phyloP scores from a whole-genome alignment of 2,113 vertebrate species.

The Psilopogon haemacephalus region DNA sequence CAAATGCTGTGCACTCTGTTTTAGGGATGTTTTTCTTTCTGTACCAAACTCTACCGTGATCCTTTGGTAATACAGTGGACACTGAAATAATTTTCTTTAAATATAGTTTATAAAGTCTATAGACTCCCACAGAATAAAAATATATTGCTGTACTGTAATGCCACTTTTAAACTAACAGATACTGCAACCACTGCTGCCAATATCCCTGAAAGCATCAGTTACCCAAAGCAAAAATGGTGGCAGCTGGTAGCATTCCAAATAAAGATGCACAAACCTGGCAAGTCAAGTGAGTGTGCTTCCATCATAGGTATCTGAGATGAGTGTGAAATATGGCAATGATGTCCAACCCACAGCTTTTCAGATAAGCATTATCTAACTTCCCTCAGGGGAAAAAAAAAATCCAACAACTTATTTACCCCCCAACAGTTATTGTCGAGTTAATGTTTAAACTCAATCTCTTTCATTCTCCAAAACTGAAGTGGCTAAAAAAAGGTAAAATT shows the following conservation, averaged over 20 bases:
- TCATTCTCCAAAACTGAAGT: background rate
- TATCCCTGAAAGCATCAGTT: background rate
- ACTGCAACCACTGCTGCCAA: background rate
- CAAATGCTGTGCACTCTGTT: background rate
- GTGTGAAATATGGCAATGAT: background rate
- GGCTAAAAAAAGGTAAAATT: background rate
- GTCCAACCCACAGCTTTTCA: background rate
- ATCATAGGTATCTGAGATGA: background rate
- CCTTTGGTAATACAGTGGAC: background rate
- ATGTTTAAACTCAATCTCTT: background rate
- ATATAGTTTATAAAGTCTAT: background rate
- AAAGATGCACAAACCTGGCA: background rate
- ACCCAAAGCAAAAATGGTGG: background rate
- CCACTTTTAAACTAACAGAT: background rate
- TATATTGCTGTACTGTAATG: background rate
- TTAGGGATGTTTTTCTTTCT: background rate
- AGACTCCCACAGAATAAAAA: background rate
- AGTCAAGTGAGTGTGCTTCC: background rate
- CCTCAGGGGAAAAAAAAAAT: background rate
- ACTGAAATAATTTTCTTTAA: background rate
- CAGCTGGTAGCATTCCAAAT: background rate
- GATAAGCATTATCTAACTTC: background rate
- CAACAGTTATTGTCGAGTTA: background rate
- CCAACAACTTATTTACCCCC: background rate
- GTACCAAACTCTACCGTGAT: background rate